Conservation (phyloP, 2,888 invertebrate species). For the Trissolcus japonicus region DNA sequence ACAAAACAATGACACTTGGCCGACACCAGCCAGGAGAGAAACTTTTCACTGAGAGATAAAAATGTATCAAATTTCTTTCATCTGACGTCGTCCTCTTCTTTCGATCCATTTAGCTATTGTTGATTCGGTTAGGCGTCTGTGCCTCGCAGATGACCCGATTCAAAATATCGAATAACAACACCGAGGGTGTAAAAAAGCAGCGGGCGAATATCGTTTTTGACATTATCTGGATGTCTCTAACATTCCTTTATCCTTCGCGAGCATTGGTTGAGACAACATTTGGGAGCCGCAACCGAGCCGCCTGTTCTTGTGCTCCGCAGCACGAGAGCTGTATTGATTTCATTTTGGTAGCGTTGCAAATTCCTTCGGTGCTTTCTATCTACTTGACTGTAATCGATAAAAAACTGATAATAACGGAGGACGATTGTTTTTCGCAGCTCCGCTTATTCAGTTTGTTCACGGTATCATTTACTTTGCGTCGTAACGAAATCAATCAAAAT, state of each 20-base stretch:
- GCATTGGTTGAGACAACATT: conserved; percentile 46
- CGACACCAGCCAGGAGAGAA: conserved; percentile 10
- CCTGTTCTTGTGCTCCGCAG: background rate
- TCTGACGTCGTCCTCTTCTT: conserved; percentile 14
- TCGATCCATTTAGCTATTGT: conserved; percentile 35
- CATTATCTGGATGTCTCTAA: conserved; percentile 46
- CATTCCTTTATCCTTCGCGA: conserved; percentile 43
- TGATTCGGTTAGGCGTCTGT: conserved; percentile 15
- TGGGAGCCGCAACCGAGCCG: conserved; percentile 23
- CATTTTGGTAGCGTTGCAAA: conserved; percentile 36
- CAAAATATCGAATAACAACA: conserved; percentile 41
- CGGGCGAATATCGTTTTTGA: conserved; percentile 43
- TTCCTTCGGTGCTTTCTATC: conserved; percentile 32
- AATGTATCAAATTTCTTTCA: conserved; percentile 26
- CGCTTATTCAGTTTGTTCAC: conserved; percentile 21
- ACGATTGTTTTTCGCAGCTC: conserved; percentile 35
- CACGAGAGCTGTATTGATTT: conserved; percentile 48
- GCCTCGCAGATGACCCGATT: conserved; percentile 30
- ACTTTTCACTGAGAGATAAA: conserved; percentile 24
- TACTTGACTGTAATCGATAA: conserved; percentile 36
- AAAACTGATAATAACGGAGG: conserved; percentile 38
- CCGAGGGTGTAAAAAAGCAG: conserved; percentile 30
- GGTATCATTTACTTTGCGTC: conserved; percentile 27
- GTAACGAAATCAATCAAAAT: conserved; percentile 39
- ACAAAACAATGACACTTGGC: conserved; percentile 22